phyloP scores from a whole-genome alignment of 2,797 vertebrate genomes.

The Steatocranus sp. region DNA sequence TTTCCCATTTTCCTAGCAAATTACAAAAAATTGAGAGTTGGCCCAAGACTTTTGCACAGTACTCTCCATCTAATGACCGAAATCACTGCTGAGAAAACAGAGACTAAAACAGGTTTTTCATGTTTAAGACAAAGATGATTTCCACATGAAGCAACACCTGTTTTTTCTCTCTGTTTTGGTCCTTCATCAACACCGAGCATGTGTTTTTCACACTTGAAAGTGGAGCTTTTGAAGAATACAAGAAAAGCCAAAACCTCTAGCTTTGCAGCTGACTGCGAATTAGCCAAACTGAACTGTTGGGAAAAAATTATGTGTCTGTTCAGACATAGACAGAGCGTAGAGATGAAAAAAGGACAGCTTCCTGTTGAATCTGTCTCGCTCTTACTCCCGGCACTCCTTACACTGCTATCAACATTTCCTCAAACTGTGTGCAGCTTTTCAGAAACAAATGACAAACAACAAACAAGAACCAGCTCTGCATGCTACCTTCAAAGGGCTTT shows the following conservation, averaged over 20 bases:
- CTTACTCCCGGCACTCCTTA: not conserved
- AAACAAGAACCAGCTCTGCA: not conserved
- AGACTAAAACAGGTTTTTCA: not conserved
- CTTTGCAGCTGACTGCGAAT: not conserved
- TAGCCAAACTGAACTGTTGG: not conserved
- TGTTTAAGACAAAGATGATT: not conserved
- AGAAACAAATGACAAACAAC: not conserved
- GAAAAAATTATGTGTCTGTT: not conserved
- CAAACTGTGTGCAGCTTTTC: not conserved
- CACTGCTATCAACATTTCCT: not conserved
- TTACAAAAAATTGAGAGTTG: not conserved
- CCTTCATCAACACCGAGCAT: not conserved
- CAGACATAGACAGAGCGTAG: not conserved
- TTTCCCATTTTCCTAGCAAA: not conserved
- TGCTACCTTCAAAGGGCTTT: not conserved
- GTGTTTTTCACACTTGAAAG: not conserved
- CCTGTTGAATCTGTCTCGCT: not conserved
- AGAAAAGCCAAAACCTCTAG: not conserved
- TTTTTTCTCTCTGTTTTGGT: not conserved
- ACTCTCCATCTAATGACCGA: accelerated
- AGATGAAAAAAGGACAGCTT: not conserved
- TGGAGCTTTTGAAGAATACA: not conserved
- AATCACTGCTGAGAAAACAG: not conserved
- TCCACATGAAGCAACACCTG: not conserved
- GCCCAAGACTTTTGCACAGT: not conserved